Evolutionary conservation across 1,140 invertebrate species (phyloP).

Genomic region (Pachypsylla venusta): DNA sequence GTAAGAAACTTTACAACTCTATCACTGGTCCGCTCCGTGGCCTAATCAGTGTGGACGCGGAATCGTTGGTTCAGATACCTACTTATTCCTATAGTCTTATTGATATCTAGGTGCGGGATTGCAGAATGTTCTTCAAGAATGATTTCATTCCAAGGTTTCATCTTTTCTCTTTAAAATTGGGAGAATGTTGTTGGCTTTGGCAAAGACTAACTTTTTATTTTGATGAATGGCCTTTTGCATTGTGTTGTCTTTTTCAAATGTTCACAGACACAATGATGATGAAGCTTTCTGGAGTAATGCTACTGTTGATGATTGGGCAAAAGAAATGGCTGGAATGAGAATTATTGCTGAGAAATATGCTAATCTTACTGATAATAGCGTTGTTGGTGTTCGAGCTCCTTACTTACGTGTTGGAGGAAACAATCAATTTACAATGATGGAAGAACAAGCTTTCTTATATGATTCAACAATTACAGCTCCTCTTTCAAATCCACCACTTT

Average conservation of each 20-base stretch:
- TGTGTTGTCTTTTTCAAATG: conserved; percentile 13
- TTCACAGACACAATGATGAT: conserved; percentile 68
- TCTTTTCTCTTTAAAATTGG: too few relatives aligned
- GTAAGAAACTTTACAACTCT: too few relatives aligned
- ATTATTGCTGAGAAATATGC: conserved; percentile 84
- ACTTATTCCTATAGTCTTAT: too few relatives aligned
- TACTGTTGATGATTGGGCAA: conserved; percentile 84
- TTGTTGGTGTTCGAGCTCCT: conserved; percentile 84
- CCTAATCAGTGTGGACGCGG: too few relatives aligned
- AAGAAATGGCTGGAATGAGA: conserved; percentile 91
- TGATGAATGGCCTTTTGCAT: background rate
- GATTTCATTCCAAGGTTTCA: too few relatives aligned
- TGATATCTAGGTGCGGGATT: too few relatives aligned
- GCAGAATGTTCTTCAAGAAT: too few relatives aligned
- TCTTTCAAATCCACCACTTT: conserved; percentile 78
- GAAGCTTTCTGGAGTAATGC: conserved; percentile 90
- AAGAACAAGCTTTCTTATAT: conserved; percentile 89
- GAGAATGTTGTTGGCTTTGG: too few relatives aligned
- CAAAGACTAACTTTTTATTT: conserved; percentile 12
- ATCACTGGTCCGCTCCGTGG: too few relatives aligned
- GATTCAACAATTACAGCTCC: conserved; percentile 90
- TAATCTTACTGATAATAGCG: conserved; percentile 84
- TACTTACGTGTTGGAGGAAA: conserved; percentile 87
- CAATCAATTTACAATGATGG: conserved; percentile 97
- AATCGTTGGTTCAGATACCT: too few relatives aligned